Evolutionary conservation across 1,140 invertebrate species (phyloP), one percentile per base, ranked within the genome.

Genomic region (Drosophila pseudoananassae): DNA sequence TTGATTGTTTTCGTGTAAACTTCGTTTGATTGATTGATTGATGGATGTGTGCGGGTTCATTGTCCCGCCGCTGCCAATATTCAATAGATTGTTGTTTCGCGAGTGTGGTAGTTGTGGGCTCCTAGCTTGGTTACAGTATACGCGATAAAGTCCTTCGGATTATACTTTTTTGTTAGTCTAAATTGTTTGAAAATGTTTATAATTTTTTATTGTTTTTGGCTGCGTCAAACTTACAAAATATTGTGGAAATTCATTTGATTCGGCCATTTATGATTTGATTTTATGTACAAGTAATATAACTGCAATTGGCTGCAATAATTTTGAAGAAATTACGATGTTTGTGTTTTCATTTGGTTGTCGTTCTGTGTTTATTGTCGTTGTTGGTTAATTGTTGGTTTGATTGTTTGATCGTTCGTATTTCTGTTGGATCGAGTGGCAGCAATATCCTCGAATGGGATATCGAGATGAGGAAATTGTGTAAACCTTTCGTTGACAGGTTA

Each of bases 401-500:
- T 59, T 74, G 68, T 75, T 70, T 49, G 55, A 66, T 52, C 56
- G 74, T 51, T 58, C 33, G 36, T 52, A 15, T 52, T 59, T 52
- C n/a, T 50, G 27, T 53, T 29, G 43, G 14, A 29, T 23, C 59
- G 49, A 68, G 51, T 51, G 36, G 52, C 38, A 14, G 14, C 36
- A 6, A 33, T 33, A 36, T 56, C 38, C 56, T 10, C 14, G 53
- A 27, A 38, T 15, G 15, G 46, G 33, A 61, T 57, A 47, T 43
- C 73, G 51, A 64, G 27, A 59, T 49, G 66, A 43, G 76, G 78
- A 82, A 84, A 84, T 47, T 79, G 84, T 77, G 76, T 84, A 82
- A 81, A 91, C 74, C 85, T 91, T 79, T 91, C 85, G 90, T 91
- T 91, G 87, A 79, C 93, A 95, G 95, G 94, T 96, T 90, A 96